Conservation (phyloP, 2,113 vertebrate species). For the Lagopus muta region DNA sequence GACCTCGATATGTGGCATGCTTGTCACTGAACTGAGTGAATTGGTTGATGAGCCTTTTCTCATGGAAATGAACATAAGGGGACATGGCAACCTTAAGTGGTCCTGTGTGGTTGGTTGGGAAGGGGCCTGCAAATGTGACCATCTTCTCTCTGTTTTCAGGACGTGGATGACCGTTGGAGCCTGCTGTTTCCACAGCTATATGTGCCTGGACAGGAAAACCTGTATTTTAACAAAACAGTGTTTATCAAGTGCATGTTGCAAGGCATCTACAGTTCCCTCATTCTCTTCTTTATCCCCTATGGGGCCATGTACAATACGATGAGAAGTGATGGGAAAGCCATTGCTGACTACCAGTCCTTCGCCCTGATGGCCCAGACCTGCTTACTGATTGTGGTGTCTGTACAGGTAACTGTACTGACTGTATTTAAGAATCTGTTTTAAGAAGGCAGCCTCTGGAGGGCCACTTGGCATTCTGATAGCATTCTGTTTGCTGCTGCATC, state of each 20-base stretch:
- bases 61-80: background rate
- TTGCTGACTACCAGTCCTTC: slow-evolving; percentile 94
- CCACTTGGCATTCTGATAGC: background rate
- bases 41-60: background rate
- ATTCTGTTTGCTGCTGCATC: background rate
- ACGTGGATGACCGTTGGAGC: slow-evolving; percentile 93
- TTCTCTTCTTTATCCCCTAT: slow-evolving; percentile 94
- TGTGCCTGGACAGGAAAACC: slow-evolving; percentile 88
- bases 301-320: slow-evolving; percentile 84
- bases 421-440: background rate
- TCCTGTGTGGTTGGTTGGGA: background rate
- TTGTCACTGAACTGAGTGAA: background rate
- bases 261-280: slow-evolving; percentile 92
- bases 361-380: slow-evolving; percentile 90
- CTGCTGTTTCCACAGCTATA: slow-evolving; percentile 90
- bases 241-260: slow-evolving; percentile 87
- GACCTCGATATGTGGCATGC: background rate
- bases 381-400: slow-evolving; percentile 86
- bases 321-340: slow-evolving; percentile 87
- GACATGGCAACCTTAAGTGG: background rate
- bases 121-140: background rate
- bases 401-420: slow-evolving; percentile 81
- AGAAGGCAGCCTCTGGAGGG: background rate
- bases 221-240: slow-evolving; percentile 88
- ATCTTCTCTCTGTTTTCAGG: slow-evolving; percentile 74